Conservation (phyloP, 1,140 invertebrate genomes). For the Lutraria rhynchaena region DNA sequence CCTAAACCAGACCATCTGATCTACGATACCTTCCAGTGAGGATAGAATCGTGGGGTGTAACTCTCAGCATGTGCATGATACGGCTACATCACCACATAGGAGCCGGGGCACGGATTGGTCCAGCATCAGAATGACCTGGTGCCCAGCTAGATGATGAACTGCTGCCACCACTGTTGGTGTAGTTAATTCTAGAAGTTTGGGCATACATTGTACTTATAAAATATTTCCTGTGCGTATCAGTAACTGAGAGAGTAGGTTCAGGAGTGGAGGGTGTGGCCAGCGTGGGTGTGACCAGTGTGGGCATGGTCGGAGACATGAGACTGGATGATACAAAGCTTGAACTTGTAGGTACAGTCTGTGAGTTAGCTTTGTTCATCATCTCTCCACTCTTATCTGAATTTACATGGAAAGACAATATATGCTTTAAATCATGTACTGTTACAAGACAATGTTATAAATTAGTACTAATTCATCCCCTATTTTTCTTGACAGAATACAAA, state of each 20-base stretch:
- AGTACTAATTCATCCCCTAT: too few relatives aligned
- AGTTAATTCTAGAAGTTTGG: too few relatives aligned
- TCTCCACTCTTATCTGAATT: constrained; percentile 79
- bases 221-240: constrained; percentile 60
- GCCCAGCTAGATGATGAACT: constrained; percentile 13
- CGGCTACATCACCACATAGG: constrained; percentile 90
- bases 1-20: constrained; percentile 98
- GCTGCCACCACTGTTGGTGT: constrained; percentile 20
- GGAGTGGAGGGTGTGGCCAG: constrained; percentile 59
- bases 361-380: constrained; percentile 29
- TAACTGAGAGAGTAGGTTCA: constrained; percentile 37
- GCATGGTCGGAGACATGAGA: constrained; percentile 53
- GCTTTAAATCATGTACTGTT: too few relatives aligned
- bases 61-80: constrained; percentile 98
- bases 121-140: constrained; percentile 66
- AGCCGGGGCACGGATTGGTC: constrained; percentile 81
- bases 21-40: constrained; percentile 97
- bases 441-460: too few relatives aligned
- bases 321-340: constrained; percentile 14
- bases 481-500: too few relatives aligned
- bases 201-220: too few relatives aligned
- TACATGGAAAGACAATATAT: too few relatives aligned
- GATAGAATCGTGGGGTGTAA: constrained; percentile 97
- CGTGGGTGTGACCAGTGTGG: constrained; percentile 45
- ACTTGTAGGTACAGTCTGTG: constrained; percentile 36